Base-by-base conservation (phyloP, 2,113 vertebrate species). In the Rutilus rutilus region DNA sequence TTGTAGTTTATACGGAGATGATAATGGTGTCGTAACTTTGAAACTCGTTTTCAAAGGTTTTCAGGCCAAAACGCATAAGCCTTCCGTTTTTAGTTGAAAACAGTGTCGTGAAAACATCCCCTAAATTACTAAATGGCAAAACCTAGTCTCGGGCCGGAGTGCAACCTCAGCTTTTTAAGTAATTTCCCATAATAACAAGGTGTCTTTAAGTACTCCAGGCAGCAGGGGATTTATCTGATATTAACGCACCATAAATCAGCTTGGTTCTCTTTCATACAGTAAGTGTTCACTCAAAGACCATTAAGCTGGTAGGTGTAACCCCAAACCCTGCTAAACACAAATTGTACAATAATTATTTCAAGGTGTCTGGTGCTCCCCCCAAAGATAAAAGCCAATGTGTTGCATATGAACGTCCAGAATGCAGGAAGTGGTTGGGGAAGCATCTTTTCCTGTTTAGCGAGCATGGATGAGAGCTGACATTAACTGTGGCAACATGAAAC, bases 331-430 rank as follows among this genome's bases (percentile, higher is more conserved):
- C 67, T 84, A 79, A 81, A 73, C 85, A 75, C 47, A 60, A 27
- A 67, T 75, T 75, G 50, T 33, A 23, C 62, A 59, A 75, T 75
- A 50, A 89, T 87, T 83, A 86, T 83, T 87, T 87, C 81, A 87
- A 87, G 75, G 88, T 86, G 76, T 85, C 78, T 45, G 17, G 42
- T 4, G 27, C 50, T 77, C 14, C 25, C 77, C 65, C 42, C 25
- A 47, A 71, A 86, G 71, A 84, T 86, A 74, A 82, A 87, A 76
- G 54, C 71, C 6, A 50, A 27, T 5, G 17, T 75, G 30, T 50
- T 71, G 50, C 27, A 62, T 85, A 27, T 78, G 59, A 86, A 62
- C 47, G 14, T 86, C 45, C 25, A 64, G n/a, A 81, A 67, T 50
- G 10, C 78, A 81, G 78, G 78, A 81, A 81, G 42, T 47, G 60